Evolutionary conservation across 2,888 invertebrate species (phyloP), one percentile per base, ranked within the genome.

Genomic region (Iphiclides podalirius): DNA sequence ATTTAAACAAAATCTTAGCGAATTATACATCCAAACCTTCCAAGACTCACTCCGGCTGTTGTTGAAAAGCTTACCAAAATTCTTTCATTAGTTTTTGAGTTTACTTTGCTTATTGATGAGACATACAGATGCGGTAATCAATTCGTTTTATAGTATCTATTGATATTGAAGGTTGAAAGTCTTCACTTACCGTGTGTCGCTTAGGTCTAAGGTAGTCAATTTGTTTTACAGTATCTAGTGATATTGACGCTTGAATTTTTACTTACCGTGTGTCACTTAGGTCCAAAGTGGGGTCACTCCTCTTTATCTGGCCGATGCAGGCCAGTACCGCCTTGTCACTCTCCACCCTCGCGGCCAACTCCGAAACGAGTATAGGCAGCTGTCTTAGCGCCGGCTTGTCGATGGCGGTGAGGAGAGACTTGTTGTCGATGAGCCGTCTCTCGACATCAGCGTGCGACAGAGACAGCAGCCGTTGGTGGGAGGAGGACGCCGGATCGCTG

Each of bases 401-500:
- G 60, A 97, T 88, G 52, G 95, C 93, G 37, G 96, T 97, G 54
- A 96, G 88, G 28, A 97, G 85, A 0, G 96, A 94, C 80, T 97
- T 96, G 84, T 98, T 97, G 83, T 97, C 96, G 66, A 97, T 97
- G 46, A 98, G 90, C 1, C 97, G 88, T 60, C 96, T 93, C 75
- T 97, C 97, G 41, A 98, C 96, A 72, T 97, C 97, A 6, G 93
- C 91, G 67, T 95, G 94, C 42, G 93, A 93, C 48, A 97, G 90
- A 41, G 96, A 95, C 56, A 98, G 86, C 38, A 97, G 92, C 15
- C 97, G 90, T 79, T 97, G 97, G 86, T 98, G 97, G 34, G 96
- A 96, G 0, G 96, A 94, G 28, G 94, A 93, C 0, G 95, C 94
- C 14, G 96, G 96, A 53, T 94, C 94, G 60, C 92, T 93, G 64